Base-by-base conservation (phyloP, 1,140 invertebrate genomes). In the Xylocopa sonorina region DNA sequence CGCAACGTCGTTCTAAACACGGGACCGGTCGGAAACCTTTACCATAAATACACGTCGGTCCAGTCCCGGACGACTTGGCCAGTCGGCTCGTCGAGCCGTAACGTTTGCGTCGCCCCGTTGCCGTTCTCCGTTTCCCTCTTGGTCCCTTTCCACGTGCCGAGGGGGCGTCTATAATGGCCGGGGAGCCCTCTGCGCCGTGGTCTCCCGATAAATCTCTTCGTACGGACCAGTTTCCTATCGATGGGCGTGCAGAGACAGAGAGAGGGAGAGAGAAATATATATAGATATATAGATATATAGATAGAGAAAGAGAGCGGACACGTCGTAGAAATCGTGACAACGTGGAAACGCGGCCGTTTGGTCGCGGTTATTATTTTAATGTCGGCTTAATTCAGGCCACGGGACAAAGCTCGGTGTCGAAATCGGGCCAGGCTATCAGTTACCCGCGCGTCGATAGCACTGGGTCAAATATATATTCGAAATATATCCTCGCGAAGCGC, bases 361-460 rank as follows among this genome's bases (percentile, higher is more conserved):
- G 48, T 27, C n/a, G 29, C 34, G 79, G 81, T 85, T 84, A 84
- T 85, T 81, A 81, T 84, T 85, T 84, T 85, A 85, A 85, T 84
- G 73, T 41, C 63, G 58, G 83, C 68, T 85, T 85, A 84, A 85
- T 81, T 84, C 80, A 84, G 48, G 0, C n/a, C 55, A 66, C 3
- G n/a, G 48, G 43, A 73, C 78, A 85, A 85, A 84, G 72, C 43
- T 27, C 18, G 46, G 18, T 48, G 29, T 66, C 68, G 74, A 80
- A 87, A 88, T 75, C 81, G 81, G 58, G 43, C 58, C n/a, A n/a
- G 75, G 76, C 81, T 78, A 88, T 88, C 85, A 87, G 85, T 88
- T 88, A 88, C 63, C 53, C 62, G 34, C 32, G 74, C 81, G 87
- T 88, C 85, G 78, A 88, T 88, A 87, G 77, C 87, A 88, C 84